Evolutionary conservation across 2,113 vertebrate genomes (phyloP).

Genomic region (Corydoras sp.): DNA sequence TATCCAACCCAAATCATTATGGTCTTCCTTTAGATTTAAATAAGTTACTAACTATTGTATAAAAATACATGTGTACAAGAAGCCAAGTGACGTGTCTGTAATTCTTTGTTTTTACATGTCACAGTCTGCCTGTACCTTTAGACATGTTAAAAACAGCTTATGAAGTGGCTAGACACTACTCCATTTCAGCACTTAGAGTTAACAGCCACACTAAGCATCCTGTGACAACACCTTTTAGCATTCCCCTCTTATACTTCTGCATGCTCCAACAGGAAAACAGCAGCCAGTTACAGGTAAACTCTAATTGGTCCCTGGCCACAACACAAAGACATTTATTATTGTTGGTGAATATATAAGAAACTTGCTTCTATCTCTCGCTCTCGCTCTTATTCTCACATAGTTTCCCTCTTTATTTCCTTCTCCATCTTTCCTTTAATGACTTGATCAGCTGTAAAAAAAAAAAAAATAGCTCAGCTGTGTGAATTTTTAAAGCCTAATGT

Average conservation of each 20-base stretch:
- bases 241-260: conserved; percentile 44
- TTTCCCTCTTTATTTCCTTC: background rate
- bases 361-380: no score
- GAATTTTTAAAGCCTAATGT: conserved; percentile 38
- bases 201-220: conserved; percentile 35
- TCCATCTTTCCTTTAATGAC: conserved; percentile 20
- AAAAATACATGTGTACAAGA: no score
- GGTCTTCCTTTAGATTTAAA: no score
- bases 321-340: no score
- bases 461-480: conserved; percentile 29
- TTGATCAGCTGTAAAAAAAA: conserved; percentile 44
- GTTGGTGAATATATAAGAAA: no score
- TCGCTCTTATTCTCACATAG: background rate
- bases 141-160: conserved; percentile 1
- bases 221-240: conserved; percentile 36
- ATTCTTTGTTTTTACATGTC: background rate
- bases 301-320: background rate
- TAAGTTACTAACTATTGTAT: no score
- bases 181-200: conserved; percentile 34
- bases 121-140: background rate
- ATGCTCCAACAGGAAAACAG: conserved; percentile 42
- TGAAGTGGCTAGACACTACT: conserved; percentile 41
- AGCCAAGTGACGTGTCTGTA: no score
- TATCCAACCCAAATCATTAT: no score
- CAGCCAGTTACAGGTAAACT: background rate